Evolutionary conservation across 2,888 invertebrate genomes (phyloP).

Genomic region (Cephus rjabovi): DNA sequence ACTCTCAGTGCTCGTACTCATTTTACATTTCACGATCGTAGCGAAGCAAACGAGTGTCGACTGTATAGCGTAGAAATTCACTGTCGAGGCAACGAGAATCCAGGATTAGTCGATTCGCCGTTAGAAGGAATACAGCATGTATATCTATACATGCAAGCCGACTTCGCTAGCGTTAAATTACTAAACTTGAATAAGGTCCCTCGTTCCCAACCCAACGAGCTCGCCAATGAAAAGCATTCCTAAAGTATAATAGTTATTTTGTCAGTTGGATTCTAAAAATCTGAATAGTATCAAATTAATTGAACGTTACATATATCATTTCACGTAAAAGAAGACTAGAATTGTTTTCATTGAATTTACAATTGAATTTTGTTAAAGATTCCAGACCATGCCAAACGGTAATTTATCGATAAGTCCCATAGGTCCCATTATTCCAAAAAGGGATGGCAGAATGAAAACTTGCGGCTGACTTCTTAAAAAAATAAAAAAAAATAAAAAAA

Average conservation of each 20-base stretch:
- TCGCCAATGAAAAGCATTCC: not conserved
- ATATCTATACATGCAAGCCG: not conserved
- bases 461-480: not conserved
- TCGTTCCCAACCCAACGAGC: not conserved
- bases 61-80: not conserved
- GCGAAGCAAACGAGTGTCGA: not conserved
- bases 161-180: not conserved
- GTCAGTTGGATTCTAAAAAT: not conserved
- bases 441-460: not conserved
- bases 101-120: not conserved
- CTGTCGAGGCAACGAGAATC: not conserved
- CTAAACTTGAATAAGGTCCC: not conserved
- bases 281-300: not conserved
- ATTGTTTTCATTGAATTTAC: not conserved
- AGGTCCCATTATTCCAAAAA: constrained; percentile 7
- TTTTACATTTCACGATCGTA: not conserved
- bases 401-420: constrained; percentile 9
- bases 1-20: not conserved
- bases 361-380: not conserved
- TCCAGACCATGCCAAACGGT: not conserved
- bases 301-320: not conserved
- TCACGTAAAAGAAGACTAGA: not conserved
- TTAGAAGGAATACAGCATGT: not conserved
- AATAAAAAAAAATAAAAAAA: not conserved
- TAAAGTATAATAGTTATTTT: not conserved